These are phyloP conservation scores for Centropus unirufus DNA, from an alignment of 2,113 vertebrate genomes.

Conservation along the genomic window DNA sequence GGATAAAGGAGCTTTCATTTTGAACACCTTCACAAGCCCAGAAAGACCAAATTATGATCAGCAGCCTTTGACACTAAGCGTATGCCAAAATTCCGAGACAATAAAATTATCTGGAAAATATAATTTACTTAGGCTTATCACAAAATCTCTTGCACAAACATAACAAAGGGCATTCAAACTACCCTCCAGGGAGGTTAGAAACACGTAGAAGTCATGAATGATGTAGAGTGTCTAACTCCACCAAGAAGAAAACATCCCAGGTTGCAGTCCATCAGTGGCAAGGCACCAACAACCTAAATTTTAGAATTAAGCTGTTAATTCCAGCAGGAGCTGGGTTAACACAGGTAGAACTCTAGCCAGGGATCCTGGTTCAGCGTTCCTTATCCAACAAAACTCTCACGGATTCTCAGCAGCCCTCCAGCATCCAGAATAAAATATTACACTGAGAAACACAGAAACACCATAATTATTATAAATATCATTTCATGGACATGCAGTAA, in stretches of 20 bases:
- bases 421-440: neutral
- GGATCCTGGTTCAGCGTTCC: neutral
- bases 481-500: neutral
- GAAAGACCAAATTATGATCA: neutral
- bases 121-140: neutral
- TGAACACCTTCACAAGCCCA: neutral
- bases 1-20: neutral
- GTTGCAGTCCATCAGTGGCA: neutral
- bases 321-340: fast-evolving
- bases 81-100: neutral
- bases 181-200: neutral
- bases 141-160: neutral
- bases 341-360: neutral
- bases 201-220: neutral
- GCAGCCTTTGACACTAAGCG: neutral
- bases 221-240: neutral
- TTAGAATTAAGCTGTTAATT: neutral
- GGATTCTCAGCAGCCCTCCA: neutral
- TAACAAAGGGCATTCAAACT: neutral
- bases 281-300: neutral
- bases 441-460: neutral
- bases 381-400: neutral
- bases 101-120: neutral
- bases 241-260: neutral
- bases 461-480: neutral